These are phyloP conservation scores for Eubasilissa splendida DNA, from an alignment of 2,888 invertebrate genomes.

Conservation along the genomic window DNA sequence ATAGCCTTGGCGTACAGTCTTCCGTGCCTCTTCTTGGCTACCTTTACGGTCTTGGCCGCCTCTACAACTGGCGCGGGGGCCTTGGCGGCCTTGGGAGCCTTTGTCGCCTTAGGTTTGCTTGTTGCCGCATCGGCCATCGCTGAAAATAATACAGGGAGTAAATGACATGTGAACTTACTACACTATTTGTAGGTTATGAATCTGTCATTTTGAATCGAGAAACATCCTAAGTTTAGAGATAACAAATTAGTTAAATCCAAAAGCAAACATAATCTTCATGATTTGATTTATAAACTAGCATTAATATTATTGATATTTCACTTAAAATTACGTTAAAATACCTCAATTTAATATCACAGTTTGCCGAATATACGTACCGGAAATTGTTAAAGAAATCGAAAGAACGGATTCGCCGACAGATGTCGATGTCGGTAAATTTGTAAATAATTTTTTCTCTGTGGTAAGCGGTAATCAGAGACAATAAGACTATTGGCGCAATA, in stretches of 20 bases:
- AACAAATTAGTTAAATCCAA: not conserved
- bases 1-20: constrained; percentile 97
- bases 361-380: constrained; percentile 45
- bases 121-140: constrained; percentile 77
- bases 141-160: constrained; percentile 60
- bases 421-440: not conserved
- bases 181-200: constrained; percentile 46
- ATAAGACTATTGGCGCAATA: not conserved
- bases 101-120: constrained; percentile 71
- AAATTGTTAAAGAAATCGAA: constrained; percentile 48
- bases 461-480: not conserved
- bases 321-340: constrained; percentile 34
- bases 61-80: constrained; percentile 73
- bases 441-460: not conserved
- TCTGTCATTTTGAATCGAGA: constrained; percentile 58
- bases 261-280: not conserved
- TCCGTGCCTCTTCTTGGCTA: constrained; percentile 77
- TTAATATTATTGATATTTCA: constrained; percentile 15
- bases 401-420: constrained; percentile 38
- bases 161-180: constrained; percentile 49
- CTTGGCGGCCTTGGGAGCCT: constrained; percentile 70
- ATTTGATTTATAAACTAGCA: not conserved
- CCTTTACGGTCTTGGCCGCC: constrained; percentile 71
- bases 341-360: constrained; percentile 36
- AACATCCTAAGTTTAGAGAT: constrained; percentile 58